A percentile compares a stretch with the other conserved stretches of the same genome.
These are phyloP conservation scores for Papilio gigon DNA, from an alignment of 2,888 invertebrate genomes.

Conservation along the genomic window DNA sequence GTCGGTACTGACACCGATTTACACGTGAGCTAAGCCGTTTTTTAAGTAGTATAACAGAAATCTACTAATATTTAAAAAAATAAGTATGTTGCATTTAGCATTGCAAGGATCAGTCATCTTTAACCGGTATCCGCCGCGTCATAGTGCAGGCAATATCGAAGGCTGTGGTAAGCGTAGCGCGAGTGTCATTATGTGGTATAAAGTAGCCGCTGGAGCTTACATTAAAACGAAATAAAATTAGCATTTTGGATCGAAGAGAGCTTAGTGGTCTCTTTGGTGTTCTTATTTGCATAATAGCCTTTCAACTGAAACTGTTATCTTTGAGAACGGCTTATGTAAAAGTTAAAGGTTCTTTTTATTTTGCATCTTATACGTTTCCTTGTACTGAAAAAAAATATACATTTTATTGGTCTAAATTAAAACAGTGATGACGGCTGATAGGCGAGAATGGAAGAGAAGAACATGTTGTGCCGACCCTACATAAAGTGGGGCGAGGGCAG, in stretches of 20 bases:
- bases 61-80: too few relatives aligned
- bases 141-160: not conserved
- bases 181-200: slow-evolving; percentile 12
- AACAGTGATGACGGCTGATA: too few relatives aligned
- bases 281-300: slow-evolving; percentile 35
- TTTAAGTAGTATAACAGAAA: too few relatives aligned
- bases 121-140: not conserved
- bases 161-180: not conserved
- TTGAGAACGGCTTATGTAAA: slow-evolving; percentile 21
- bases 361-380: slow-evolving; percentile 1
- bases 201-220: slow-evolving; percentile 16
- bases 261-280: slow-evolving; percentile 34
- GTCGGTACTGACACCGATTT: too few relatives aligned
- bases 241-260: slow-evolving; percentile 25
- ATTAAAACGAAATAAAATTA: slow-evolving; percentile 27
- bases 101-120: not conserved
- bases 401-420: not conserved
- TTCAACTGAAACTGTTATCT: slow-evolving; percentile 31
- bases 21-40: too few relatives aligned
- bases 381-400: not conserved
- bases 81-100: not conserved
- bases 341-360: slow-evolving; percentile 9
- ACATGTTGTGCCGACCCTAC: too few relatives aligned
- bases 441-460: too few relatives aligned
- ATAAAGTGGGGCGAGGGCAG: too few relatives aligned